phyloP scores from a whole-genome alignment of 2,797 vertebrate species.

The Cheirogaleus major region DNA sequence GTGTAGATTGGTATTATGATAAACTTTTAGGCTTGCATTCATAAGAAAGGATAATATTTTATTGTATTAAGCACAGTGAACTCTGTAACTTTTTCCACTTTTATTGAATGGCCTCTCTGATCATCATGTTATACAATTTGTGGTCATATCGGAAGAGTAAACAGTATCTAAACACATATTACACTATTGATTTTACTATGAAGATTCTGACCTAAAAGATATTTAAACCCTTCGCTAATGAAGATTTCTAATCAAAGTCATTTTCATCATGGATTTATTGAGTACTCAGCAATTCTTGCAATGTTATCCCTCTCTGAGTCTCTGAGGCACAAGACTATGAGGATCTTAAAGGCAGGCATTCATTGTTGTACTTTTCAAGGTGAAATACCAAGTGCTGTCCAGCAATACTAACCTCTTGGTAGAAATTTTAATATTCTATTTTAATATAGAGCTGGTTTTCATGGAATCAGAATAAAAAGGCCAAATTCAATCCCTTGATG shows the following conservation, averaged over 20 bases:
- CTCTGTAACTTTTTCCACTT: background rate
- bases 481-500: background rate
- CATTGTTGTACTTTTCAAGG: background rate
- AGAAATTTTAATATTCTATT: background rate
- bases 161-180: background rate
- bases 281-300: background rate
- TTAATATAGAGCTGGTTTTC: conserved; percentile 1
- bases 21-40: background rate
- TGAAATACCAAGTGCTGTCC: background rate
- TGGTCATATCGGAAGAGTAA: background rate
- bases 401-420: background rate
- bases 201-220: conserved; percentile 9
- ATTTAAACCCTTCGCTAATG: background rate
- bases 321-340: background rate
- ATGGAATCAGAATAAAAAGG: background rate
- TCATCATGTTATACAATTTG: background rate
- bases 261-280: conserved; percentile 39
- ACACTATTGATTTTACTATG: background rate
- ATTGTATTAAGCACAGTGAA: background rate
- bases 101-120: background rate
- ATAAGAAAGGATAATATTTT: background rate
- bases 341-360: background rate
- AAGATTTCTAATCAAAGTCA: conserved; percentile 19
- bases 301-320: background rate
- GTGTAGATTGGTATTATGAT: background rate